A percentile compares a stretch with the other conserved stretches of the same genome.
Conservation (phyloP, 2,888 invertebrate genomes). For the Napeogenes sylphis region DNA sequence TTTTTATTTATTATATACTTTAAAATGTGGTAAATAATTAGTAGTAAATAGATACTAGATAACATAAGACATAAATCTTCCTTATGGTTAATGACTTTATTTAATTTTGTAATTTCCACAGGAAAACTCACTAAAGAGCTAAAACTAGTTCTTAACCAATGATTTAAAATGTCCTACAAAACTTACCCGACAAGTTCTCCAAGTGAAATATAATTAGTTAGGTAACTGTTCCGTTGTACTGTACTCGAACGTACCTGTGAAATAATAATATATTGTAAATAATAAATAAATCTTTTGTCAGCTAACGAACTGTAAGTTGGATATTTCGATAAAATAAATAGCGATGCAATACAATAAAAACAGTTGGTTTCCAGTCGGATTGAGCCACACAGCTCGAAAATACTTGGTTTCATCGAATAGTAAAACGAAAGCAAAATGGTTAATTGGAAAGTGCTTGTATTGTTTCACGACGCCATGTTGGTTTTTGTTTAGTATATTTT, state of each 20-base stretch:
- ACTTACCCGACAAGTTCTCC: background rate
- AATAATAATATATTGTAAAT: conserved; percentile 32
- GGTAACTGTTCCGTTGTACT: background rate
- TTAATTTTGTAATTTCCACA: too few relatives aligned
- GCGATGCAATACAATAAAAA: conserved; percentile 41
- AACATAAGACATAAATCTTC: too few relatives aligned
- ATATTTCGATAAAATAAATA: conserved; percentile 56
- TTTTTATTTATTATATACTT: too few relatives aligned
- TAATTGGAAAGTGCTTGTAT: conserved; percentile 17
- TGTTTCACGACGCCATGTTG: conserved; percentile 1
- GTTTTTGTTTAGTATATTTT: background rate
- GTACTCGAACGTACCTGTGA: conserved; percentile 46
- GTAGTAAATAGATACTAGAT: too few relatives aligned
- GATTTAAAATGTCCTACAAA: background rate
- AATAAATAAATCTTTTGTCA: conserved; percentile 26
- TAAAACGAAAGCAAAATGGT: conserved; percentile 29
- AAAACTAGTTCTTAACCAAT: too few relatives aligned
- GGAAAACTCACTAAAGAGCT: too few relatives aligned
- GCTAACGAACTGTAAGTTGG: conserved; percentile 51
- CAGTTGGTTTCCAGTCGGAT: conserved; percentile 43
- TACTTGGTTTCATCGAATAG: conserved; percentile 47
- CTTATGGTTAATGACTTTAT: too few relatives aligned
- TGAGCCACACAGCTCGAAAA: conserved; percentile 46
- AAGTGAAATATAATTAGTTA: conserved; percentile 1
- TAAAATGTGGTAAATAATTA: too few relatives aligned